Conservation (phyloP, 2,113 vertebrate genomes). For the Thamnaconus septentrionalis region DNA sequence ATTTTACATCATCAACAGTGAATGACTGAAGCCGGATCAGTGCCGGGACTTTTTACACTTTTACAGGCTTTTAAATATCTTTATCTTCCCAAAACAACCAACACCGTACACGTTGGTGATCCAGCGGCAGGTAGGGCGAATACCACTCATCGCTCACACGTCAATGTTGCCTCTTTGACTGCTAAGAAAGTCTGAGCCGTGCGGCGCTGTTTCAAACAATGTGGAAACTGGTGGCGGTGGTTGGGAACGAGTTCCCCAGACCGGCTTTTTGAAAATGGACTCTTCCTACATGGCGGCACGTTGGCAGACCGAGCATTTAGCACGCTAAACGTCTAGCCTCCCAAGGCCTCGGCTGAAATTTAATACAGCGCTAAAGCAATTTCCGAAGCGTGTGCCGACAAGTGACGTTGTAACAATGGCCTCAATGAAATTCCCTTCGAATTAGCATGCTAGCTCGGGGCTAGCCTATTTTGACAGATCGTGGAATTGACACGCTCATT, state of each 20-base stretch:
- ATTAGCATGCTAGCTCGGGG: slow-evolving; percentile 62
- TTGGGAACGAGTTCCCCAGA: slow-evolving; percentile 73
- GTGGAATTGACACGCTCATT: slow-evolving; percentile 69
- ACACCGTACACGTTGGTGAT: slow-evolving; percentile 70
- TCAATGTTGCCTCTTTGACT: slow-evolving; percentile 42
- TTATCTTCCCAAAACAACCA: slow-evolving; percentile 75
- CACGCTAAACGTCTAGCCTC: slow-evolving; percentile 34
- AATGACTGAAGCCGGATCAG: slow-evolving; percentile 88
- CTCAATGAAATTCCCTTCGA: slow-evolving; percentile 55
- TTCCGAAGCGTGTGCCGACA: slow-evolving; percentile 14
- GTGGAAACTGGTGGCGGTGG: slow-evolving; percentile 72
- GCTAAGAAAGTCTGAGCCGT: slow-evolving; percentile 46
- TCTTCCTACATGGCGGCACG: slow-evolving; percentile 80
- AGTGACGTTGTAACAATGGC: slow-evolving; percentile 62
- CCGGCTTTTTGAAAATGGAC: slow-evolving; percentile 85
- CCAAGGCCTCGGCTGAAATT: slow-evolving; percentile 23
- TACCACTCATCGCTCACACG: slow-evolving; percentile 45
- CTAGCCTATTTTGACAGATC: slow-evolving; percentile 75
- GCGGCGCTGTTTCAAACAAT: slow-evolving; percentile 74
- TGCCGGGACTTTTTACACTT: slow-evolving; percentile 83
- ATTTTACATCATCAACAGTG: slow-evolving; percentile 96
- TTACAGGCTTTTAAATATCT: slow-evolving; percentile 74
- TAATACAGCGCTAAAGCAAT: not conserved
- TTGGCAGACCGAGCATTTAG: slow-evolving; percentile 68
- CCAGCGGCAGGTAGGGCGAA: slow-evolving; percentile 79